Conservation (phyloP, 2,888 invertebrate genomes). For the Diabrotica balteata region DNA sequence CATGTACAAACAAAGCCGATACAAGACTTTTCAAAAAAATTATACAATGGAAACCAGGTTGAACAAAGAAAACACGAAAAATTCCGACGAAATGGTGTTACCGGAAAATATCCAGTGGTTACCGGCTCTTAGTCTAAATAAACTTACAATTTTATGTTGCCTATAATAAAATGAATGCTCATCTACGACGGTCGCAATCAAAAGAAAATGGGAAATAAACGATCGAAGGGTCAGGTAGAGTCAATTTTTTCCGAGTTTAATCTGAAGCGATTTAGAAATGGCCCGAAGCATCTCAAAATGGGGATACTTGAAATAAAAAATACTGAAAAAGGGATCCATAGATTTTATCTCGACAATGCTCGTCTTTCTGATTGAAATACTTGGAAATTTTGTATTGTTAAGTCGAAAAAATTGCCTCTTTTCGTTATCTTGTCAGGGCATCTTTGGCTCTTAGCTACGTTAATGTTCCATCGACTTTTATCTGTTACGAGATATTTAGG, state of each 20-base stretch:
- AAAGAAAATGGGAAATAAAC: slow-evolving; percentile 16
- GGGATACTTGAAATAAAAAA: slow-evolving; percentile 22
- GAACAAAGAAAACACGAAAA: no score
- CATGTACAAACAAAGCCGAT: no score
- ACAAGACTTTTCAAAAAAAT: no score
- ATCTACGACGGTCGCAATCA: neutral
- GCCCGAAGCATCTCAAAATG: slow-evolving; percentile 13
- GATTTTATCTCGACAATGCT: slow-evolving; percentile 19
- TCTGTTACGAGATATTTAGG: neutral
- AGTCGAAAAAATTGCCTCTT: slow-evolving; percentile 18
- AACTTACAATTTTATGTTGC: no score
- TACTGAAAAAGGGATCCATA: slow-evolving; percentile 11
- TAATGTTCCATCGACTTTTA: neutral
- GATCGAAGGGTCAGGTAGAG: slow-evolving; percentile 16
- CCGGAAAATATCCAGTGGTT: no score
- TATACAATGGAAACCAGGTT: no score
- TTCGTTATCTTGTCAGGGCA: slow-evolving; percentile 9
- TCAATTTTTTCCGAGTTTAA: slow-evolving; percentile 12
- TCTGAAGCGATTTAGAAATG: slow-evolving; percentile 13
- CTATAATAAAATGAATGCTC: no score
- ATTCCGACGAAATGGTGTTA: no score
- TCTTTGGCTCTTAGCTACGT: slow-evolving; percentile 3
- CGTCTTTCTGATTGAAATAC: slow-evolving; percentile 23
- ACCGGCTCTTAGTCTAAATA: neutral
- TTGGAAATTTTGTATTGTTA: slow-evolving; percentile 20